Conservation (phyloP, 2,113 vertebrate species). For the Eira barbara region DNA sequence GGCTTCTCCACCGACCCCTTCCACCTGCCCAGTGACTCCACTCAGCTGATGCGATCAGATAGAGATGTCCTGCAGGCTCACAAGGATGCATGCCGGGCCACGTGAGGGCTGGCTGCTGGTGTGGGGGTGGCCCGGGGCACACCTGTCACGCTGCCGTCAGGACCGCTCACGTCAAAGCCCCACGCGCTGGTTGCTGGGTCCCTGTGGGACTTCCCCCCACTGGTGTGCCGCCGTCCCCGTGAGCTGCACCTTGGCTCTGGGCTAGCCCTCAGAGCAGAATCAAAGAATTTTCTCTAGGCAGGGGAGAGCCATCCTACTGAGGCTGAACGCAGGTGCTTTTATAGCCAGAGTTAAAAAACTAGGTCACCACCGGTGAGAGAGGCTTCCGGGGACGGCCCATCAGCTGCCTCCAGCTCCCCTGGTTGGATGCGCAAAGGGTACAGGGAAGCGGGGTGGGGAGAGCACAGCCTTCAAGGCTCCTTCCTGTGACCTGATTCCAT, state of each 20-base stretch:
- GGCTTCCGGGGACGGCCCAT: neutral
- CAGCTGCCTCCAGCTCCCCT: too few species aligned
- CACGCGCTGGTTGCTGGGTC: neutral
- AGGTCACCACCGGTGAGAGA: neutral
- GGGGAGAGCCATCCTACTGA: neutral
- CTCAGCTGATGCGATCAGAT: neutral
- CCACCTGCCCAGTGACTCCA: neutral
- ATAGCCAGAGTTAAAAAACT: neutral
- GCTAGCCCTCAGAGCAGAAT: neutral
- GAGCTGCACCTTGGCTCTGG: neutral
- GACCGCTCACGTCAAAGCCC: neutral
- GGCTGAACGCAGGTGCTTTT: neutral
- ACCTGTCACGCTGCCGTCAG: neutral
- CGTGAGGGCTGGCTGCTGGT: rapidly evolving
- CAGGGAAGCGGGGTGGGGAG: rapidly evolving
- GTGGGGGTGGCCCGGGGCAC: neutral
- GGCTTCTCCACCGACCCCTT: rapidly evolving
- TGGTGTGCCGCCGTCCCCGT: rapidly evolving
- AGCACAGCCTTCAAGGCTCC: neutral
- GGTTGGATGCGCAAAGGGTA: neutral
- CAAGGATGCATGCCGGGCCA: neutral
- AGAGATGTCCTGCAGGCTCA: neutral
- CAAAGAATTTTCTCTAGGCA: neutral
- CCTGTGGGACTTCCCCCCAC: neutral
- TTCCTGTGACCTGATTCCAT: neutral